Base-by-base conservation (phyloP, 1,140 invertebrate species). In the Aphaenogaster rudis region DNA sequence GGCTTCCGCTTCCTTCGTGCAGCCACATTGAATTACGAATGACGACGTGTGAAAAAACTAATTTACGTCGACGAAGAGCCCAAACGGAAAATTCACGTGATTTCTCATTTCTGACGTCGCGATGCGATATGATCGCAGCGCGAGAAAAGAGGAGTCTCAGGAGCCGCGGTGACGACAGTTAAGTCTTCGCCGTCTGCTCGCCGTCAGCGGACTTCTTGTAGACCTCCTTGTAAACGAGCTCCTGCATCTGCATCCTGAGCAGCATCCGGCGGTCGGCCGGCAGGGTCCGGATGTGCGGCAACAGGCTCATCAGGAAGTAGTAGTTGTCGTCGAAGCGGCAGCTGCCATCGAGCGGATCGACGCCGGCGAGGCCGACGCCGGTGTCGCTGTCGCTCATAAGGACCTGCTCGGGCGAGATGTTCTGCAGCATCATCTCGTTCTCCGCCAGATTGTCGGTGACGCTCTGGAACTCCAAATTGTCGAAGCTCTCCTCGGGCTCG, bases 161-260 rank as follows among this genome's bases (percentile, higher is more conserved):
- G 11, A 69, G 42, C 9, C 45, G 17, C 61, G 45, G 9, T 2
- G 11, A 63, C 28, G 21, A 33, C 17, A 45, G 52, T 84, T 84
- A 84, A 84, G 80, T 84, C 42, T 84, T 84, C 8, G 69, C 17
- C 45, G 54, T 84, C 33, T 74, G 67, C 17, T 84, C 80, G 21
- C 48, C 21, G 8, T 90, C 89, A n/a, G 77, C 87, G 72, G 85
- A 88, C 86, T 95, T 95, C 79, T 95, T 95, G 63, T 95, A 95
- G 54, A 95, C 94, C 78, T 95, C 94, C 66, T 95, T 94, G 66
- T 95, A 95, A 81, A 95, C 94, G 45, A 95, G 67, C 85, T 95
- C 94, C 64, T 95, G 94, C 93, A 95, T 95, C 63, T 95, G 94
- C 91, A 95, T 95, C 88, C 95, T 89, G 0, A 95, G 91, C 48